Base-by-base conservation (phyloP, 2,113 vertebrate species). In the Sander lucioperca region DNA sequence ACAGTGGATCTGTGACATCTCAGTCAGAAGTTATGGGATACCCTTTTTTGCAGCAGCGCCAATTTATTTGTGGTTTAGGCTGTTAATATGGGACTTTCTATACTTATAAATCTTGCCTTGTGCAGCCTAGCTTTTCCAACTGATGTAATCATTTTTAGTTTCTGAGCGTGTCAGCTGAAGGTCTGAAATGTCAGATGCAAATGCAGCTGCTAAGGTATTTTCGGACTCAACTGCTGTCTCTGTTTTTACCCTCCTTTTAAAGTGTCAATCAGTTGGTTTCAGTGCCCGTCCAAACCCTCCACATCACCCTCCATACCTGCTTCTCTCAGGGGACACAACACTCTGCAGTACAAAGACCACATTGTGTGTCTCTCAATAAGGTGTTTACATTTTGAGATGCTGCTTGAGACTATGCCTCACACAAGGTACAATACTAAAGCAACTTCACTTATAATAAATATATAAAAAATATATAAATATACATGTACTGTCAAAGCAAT, bases 141-240 rank as follows among this genome's bases (percentile, higher is more conserved):
- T 18, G 58, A 67, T 77, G 74, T 71, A 79, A 84, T 82, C 19
- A 47, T 86, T 85, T 83, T 62, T 30, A 33, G 56, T 47, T 67
- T 15, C 53, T 43, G 3, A 62, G 64, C n/a, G 30, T n/a, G 3
- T 66, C 76, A 75, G 84, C 23, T 30, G 56, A 79, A 59, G 65
- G 21, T 72, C 63, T 54, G 56, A 91, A 93, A 92, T 92, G 89
- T 90, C 86, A 91, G 83, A 92, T 92, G 85, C 82, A 91, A 93
- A 93, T 92, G 73, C 69, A 81, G 69, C 74, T 85, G 75, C 79
- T 72, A 18, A 84, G 66, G 61, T 82, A 67, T 86, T 43, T 43
- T 84, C 1, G 65, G 78, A 79, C 33, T 59, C 67, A 43, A 11
- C 39, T 43, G 9, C 39, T 11, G 9, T 68, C 21, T 15, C 66